Percentiles rank a stretch among this genome's conserved stretches.
Evolutionary conservation across 2,113 vertebrate genomes (phyloP).

Genomic region (Aplodontia rufa): DNA sequence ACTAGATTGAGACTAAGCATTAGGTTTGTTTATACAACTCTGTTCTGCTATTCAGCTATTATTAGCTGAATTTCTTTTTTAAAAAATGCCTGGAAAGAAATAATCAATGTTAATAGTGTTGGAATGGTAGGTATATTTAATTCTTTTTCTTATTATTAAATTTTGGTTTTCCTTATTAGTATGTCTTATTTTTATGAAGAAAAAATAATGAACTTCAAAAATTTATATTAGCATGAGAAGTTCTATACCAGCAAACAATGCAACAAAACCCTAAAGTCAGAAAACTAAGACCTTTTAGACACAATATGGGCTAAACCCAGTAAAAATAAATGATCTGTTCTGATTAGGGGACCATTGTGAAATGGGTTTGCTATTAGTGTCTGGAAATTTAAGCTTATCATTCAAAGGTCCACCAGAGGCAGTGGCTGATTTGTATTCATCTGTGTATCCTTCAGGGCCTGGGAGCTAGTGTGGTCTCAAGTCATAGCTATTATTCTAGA

Average conservation of each 20-base stretch:
- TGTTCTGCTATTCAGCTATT: too few relatives aligned
- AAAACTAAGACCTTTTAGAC: neutral
- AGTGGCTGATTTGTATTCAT: neutral
- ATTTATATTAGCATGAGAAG: conserved; percentile 8
- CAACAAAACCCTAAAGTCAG: neutral
- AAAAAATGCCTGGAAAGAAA: conserved; percentile 39
- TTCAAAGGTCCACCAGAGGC: neutral
- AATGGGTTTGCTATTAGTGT: neutral
- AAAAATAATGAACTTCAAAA: conserved; percentile 25
- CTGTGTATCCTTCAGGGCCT: neutral
- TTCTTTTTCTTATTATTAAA: neutral
- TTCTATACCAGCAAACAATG: neutral
- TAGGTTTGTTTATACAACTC: neutral
- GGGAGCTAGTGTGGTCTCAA: neutral
- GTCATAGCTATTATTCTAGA: neutral
- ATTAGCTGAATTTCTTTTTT: neutral
- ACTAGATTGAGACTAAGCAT: neutral
- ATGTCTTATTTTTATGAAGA: conserved; percentile 40
- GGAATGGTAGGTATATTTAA: neutral
- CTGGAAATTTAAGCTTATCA: neutral
- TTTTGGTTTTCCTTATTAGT: conserved; percentile 53
- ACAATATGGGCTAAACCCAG: neutral
- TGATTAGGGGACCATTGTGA: neutral
- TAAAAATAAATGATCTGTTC: conserved; percentile 20
- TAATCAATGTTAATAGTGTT: neutral